Evolutionary conservation across 2,797 vertebrate species (phyloP), one percentile per base, ranked within the genome.

Genomic region (Chiroxiphia lanceolata): DNA sequence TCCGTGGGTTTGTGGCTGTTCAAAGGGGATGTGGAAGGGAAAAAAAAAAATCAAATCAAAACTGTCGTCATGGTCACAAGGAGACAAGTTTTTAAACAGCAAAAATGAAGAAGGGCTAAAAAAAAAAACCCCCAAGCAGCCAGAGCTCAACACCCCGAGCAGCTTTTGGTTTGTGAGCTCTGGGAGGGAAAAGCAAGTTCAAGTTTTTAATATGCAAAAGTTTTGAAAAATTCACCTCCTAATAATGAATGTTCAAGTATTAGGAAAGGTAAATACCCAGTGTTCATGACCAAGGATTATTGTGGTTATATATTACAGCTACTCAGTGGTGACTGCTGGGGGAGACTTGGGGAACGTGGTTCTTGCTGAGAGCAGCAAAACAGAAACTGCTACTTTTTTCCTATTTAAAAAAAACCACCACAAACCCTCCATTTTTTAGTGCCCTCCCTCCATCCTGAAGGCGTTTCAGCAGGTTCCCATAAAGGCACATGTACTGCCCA

Each of bases 281-380:
- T 34, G 67, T 14, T 67, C 48, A 34, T 50, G 57, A 34, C 36
- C 4, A 8, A 60, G 45, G 38, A 12, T n/a, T 65, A 0, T 17
- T 80, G 38, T 27, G 65, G 71, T 68, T 61, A 36, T 0, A 11
- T 64, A 23, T 34, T 25, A 18, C 33, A 60, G 77, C n/a, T 44
- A 2, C 54, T 53, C 44, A 13, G n/a, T 3, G 2, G 6, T 87
- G 13, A 5, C 23, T 57, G 50, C 47, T 3, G 5, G 51, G 27
- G 26, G 47, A 38, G 60, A 33, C 0, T 42, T 53, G 74, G 65
- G 72, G 71, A 90, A 61, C 0, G 0, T 3, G 20, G 16, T 53
- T 95, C 68, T 71, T 87, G 92, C 86, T 95, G 79, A 95, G 65
- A 60, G 42, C 64, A 79, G 94, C 87, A 88, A 68, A 96, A 75